Base-by-base conservation (phyloP, 2,797 vertebrate genomes). In the Scolopax rusticola region DNA sequence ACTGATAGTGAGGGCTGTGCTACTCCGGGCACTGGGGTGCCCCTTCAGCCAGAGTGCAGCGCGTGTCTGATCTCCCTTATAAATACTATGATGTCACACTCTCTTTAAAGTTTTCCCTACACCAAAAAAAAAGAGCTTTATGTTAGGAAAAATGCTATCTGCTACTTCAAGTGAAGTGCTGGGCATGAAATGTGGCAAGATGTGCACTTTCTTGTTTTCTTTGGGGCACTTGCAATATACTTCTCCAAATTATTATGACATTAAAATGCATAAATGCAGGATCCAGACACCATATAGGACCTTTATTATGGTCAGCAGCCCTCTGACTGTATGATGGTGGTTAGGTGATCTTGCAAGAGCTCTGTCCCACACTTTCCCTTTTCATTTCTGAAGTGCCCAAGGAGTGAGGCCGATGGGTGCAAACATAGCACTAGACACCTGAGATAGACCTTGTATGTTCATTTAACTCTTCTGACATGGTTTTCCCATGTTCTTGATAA, bases 361-460 rank as follows among this genome's bases (percentile, higher is more conserved):
- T 70, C 78, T 67, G 6, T 30, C 63, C 51, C 32, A 1, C 9
- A 11, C 8, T 51, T 83, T 65, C 5, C 38, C 10, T 4, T 69
- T n/a, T 50, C 28, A 50, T 56, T 51, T 54, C 45, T 11, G 3
- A 69, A 64, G 61, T 54, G 27, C 7, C 16, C 30, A 69, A 48
- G 33, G 16, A 57, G 13, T 40, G 40, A 65, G 25, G 25, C 21
- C 2, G 13, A 27, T 47, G 41, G 40, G 36, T 67, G 18, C 11
- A 32, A 80, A 51, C 19, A 33, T 54, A 54, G 20, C 27, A 21
- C 18, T 8, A 40, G 65, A n/a, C 30, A 64, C 24, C 12, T 76
- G 43, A 56, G 8, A 6, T 24, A 21, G 0, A 1, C 10, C 15
- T n/a, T 68, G 16, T 32, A 50, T 0, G 1, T 12, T 32, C 11